phyloP scores from a whole-genome alignment of 1,140 invertebrate species.

The Drosophila gunungcola region DNA sequence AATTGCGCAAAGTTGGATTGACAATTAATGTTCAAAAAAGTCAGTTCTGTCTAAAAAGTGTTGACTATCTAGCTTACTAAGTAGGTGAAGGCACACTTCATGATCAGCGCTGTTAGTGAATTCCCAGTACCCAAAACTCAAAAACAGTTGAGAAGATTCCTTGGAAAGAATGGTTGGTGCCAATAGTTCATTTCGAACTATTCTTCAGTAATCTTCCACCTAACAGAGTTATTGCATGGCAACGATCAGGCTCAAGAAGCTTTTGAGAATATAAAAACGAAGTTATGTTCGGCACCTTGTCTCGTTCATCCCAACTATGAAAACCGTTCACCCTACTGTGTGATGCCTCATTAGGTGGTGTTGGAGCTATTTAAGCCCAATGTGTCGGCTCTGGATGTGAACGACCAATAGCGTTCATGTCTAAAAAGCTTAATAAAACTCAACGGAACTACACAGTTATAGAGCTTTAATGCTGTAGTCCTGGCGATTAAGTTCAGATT shows the following conservation, averaged over 20 bases:
- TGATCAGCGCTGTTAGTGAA: background rate
- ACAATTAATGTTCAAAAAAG: too few relatives aligned
- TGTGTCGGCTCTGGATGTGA: background rate
- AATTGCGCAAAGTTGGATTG: too few relatives aligned
- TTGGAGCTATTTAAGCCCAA: background rate
- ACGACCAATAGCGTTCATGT: background rate
- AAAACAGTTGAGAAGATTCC: background rate
- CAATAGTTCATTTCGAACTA: background rate
- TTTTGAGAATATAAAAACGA: background rate
- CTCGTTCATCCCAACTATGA: background rate
- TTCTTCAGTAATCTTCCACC: background rate
- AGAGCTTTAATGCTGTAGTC: background rate
- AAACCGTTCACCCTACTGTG: background rate
- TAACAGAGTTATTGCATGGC: background rate
- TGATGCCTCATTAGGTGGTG: background rate
- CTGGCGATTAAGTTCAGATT: background rate
- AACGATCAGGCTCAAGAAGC: background rate
- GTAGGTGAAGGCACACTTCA: constrained; percentile 1
- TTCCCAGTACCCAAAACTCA: constrained; percentile 8
- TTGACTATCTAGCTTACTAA: background rate
- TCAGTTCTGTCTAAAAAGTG: background rate
- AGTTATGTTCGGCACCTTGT: background rate
- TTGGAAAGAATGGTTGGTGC: constrained; percentile 8
- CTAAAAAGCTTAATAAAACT: background rate
- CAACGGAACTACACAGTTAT: constrained; percentile 6